phyloP scores from a whole-genome alignment of 2,113 vertebrate species.

The Lasiurus borealis region DNA sequence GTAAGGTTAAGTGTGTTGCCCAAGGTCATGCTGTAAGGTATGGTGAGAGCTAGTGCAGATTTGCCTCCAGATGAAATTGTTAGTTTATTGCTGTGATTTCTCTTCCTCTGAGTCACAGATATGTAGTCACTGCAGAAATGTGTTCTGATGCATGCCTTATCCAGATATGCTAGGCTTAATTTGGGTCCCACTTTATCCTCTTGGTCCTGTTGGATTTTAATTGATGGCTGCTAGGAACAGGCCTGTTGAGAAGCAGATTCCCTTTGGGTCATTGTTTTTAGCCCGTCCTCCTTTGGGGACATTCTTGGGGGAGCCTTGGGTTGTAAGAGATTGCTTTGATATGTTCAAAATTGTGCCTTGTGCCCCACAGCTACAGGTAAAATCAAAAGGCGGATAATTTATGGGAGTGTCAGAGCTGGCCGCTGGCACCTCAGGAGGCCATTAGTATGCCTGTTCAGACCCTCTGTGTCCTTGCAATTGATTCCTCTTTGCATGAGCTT shows the following conservation, averaged over 20 bases:
- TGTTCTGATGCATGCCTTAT: slow-evolving; percentile 11
- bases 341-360: slow-evolving; percentile 82
- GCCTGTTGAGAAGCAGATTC: slow-evolving; percentile 65
- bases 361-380: slow-evolving; percentile 84
- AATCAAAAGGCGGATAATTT: slow-evolving; percentile 84
- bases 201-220: slow-evolving; percentile 76
- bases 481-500: slow-evolving; percentile 84
- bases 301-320: slow-evolving; percentile 72
- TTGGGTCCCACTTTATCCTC: slow-evolving; percentile 40
- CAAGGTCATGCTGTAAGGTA: neutral
- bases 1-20: slow-evolving; percentile 25
- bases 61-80: slow-evolving; percentile 41
- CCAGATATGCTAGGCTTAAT: slow-evolving; percentile 44
- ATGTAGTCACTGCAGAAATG: neutral
- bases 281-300: slow-evolving; percentile 69
- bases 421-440: slow-evolving; percentile 81
- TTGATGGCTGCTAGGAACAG: slow-evolving; percentile 61
- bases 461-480: slow-evolving; percentile 84
- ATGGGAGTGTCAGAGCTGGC: slow-evolving; percentile 84
- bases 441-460: slow-evolving; percentile 85
- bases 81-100: slow-evolving; percentile 68
- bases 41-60: slow-evolving; percentile 2
- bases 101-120: slow-evolving; percentile 65
- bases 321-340: slow-evolving; percentile 80
- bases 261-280: slow-evolving; percentile 80